Conservation (phyloP, 2,888 invertebrate species). For the Polydesmus complanatus region DNA sequence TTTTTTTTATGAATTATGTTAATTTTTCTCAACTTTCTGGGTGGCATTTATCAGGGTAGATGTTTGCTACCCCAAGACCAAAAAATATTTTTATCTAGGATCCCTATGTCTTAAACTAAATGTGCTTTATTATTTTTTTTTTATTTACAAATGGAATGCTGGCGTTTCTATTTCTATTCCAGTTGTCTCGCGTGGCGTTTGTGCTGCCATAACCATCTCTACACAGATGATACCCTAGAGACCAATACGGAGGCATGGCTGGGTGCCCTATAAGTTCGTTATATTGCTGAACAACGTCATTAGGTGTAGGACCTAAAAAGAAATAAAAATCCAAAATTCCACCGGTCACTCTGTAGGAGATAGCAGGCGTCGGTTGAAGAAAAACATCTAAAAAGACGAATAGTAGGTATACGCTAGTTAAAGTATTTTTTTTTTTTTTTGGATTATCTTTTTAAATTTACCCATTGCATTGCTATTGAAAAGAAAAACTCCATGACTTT, state of each 20-base stretch:
- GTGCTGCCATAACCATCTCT: constrained; percentile 46
- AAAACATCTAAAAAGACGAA: constrained; percentile 46
- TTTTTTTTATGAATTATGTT: no score
- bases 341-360: constrained; percentile 68
- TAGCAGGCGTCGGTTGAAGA: constrained; percentile 60
- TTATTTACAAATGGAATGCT: constrained; percentile 54
- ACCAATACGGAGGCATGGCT: constrained; percentile 33
- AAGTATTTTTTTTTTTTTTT: neutral
- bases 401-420: no score
- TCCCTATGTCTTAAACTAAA: no score
- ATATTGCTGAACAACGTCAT: constrained; percentile 49
- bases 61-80: no score
- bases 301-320: constrained; percentile 59
- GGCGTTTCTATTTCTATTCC: constrained; percentile 53
- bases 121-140: no score
- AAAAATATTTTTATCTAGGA: no score
- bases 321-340: constrained; percentile 67
- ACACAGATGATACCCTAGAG: constrained; percentile 28
- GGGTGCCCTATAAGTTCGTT: constrained; percentile 38
- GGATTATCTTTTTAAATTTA: constrained; percentile 32
- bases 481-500: constrained; percentile 58
- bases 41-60: no score
- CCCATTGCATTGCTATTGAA: constrained; percentile 77
- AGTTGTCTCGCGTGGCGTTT: constrained; percentile 48
- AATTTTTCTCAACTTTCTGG: no score